These are phyloP conservation scores for Epinephelus lanceolatus DNA, from an alignment of 2,113 vertebrate genomes.

Conservation along the genomic window DNA sequence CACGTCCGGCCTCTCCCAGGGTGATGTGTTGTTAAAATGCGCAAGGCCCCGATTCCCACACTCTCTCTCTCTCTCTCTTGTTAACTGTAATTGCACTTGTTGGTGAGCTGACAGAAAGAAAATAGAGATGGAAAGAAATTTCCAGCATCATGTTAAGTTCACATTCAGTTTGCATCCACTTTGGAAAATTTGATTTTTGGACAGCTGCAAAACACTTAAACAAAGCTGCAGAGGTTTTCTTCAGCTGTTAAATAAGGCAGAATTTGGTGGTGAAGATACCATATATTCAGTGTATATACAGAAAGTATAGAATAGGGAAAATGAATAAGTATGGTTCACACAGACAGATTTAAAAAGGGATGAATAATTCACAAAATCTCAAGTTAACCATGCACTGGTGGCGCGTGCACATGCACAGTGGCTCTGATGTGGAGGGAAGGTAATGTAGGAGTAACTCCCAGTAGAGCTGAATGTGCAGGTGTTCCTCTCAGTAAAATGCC, in stretches of 20 bases:
- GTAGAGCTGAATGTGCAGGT: constrained; percentile 98
- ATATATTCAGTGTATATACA: constrained; percentile 52
- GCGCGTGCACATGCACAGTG: constrained; percentile 69
- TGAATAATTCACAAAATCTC: constrained; percentile 98
- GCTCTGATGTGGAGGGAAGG: constrained; percentile 92
- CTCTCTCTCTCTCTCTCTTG: constrained; percentile 69
- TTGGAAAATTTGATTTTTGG: constrained; percentile 47
- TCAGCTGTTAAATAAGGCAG: constrained; percentile 2
- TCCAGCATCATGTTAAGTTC: constrained; percentile 36
- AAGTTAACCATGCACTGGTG: constrained; percentile 82
- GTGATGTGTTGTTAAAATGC: constrained; percentile 82
- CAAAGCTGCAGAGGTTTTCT: background rate
- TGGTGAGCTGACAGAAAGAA: constrained; percentile 74
- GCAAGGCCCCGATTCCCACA: constrained; percentile 69
- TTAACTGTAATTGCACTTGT: constrained; percentile 86
- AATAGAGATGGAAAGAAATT: constrained; percentile 66
- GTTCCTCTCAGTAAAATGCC: constrained; percentile 92
- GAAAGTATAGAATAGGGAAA: constrained; percentile 42
- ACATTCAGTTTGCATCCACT: constrained; percentile 24
- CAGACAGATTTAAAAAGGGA: constrained; percentile 84
- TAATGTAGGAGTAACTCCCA: constrained; percentile 90
- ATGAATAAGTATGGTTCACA: constrained; percentile 58
- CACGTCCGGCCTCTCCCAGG: constrained; percentile 75
- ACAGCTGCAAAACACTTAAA: constrained; percentile 17
- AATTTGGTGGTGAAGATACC: constrained; percentile 3